Conservation (phyloP, 2,113 vertebrate genomes). For the Datnioides undecimradiatus region DNA sequence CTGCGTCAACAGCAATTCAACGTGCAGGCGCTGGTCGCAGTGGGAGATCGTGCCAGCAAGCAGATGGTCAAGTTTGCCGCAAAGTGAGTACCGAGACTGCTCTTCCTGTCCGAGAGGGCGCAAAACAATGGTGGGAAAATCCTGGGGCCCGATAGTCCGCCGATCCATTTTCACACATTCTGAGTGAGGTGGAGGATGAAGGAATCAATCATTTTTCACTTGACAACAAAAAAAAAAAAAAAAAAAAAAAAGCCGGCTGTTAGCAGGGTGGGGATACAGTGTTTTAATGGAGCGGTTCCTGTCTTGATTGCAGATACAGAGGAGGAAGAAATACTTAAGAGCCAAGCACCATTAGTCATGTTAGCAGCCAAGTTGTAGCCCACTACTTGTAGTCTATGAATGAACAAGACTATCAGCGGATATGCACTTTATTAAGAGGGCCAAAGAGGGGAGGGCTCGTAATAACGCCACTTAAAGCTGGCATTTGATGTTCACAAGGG, state of each 20-base stretch:
- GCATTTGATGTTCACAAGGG: not conserved
- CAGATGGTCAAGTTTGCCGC: conserved; percentile 99
- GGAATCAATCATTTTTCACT: conserved; percentile 89
- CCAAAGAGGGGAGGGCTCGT: not conserved
- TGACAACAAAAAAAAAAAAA: too few relatives aligned
- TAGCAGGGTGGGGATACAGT: conserved; percentile 64
- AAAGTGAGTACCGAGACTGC: conserved; percentile 95
- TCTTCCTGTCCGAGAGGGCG: conserved; percentile 90
- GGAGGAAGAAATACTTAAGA: conserved; percentile 60
- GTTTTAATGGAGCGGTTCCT: conserved; percentile 78
- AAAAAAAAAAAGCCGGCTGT: conserved; percentile 72
- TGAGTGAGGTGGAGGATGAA: conserved; percentile 49
- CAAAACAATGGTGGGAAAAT: conserved; percentile 99
- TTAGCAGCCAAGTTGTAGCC: conserved; percentile 47
- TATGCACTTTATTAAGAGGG: conserved; percentile 45
- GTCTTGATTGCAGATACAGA: conserved; percentile 75
- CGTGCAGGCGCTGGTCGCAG: conserved; percentile 95
- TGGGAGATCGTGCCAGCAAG: conserved; percentile 98
- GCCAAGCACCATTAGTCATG: conserved; percentile 67
- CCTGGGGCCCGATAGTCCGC: conserved; percentile 81
- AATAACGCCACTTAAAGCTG: not conserved
- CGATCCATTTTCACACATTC: conserved; percentile 93
- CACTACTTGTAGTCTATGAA: conserved; percentile 53
- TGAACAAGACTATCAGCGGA: conserved; percentile 30
- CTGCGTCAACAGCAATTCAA: conserved; percentile 99